A percentile compares a stretch with the other conserved stretches of the same genome.
phyloP scores from a whole-genome alignment of 2,797 vertebrate species.

The Siniperca obscura region DNA sequence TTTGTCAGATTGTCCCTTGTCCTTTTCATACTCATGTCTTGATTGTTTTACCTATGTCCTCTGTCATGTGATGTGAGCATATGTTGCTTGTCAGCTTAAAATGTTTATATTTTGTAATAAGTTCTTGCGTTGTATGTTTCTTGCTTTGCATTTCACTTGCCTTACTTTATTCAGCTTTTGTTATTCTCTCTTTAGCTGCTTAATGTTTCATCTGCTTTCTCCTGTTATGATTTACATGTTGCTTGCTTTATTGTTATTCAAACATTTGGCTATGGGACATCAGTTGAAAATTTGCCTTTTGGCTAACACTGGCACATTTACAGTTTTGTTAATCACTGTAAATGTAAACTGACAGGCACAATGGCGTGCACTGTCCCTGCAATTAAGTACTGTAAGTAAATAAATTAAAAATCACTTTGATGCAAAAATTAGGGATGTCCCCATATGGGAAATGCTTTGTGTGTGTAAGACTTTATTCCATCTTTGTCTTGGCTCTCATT shows the following conservation, averaged over 20 bases:
- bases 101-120: not conserved
- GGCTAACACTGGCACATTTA: not conserved
- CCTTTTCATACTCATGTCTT: too few relatives aligned
- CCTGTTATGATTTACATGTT: not conserved
- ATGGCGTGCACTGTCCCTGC: not conserved
- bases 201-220: not conserved
- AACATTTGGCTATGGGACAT: not conserved
- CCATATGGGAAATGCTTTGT: not conserved
- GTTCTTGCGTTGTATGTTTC: not conserved
- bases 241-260: not conserved
- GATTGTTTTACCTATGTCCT: not conserved
- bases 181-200: not conserved
- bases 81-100: not conserved
- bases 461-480: not conserved
- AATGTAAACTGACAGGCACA: not conserved
- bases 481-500: conserved; percentile 11
- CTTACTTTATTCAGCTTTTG: not conserved
- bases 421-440: not conserved
- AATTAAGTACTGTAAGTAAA: not conserved
- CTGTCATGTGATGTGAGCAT: not conserved
- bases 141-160: not conserved
- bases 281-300: not conserved
- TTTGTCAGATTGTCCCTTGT: too few relatives aligned
- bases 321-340: not conserved
- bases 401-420: not conserved